Evolutionary conservation across 2,888 invertebrate genomes (phyloP).

Genomic region (Synergus itoensis): DNA sequence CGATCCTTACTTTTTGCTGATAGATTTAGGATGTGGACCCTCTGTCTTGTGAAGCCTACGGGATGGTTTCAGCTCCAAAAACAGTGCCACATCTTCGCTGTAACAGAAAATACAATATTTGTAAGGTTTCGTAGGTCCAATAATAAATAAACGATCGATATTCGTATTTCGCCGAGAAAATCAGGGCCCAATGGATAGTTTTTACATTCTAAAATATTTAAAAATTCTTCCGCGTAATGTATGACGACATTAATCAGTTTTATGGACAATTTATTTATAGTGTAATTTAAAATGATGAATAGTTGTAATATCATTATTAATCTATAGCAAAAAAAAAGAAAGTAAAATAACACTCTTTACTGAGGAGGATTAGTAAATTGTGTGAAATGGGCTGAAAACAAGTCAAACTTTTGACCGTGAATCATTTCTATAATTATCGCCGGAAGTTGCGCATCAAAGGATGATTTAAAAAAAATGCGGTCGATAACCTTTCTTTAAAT

Average conservation of each 20-base stretch:
- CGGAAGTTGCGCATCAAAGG: neutral
- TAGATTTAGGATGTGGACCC: constrained; percentile 63
- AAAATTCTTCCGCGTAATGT: neutral
- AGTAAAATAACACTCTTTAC: too few relatives aligned
- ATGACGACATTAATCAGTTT: neutral
- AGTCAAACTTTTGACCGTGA: neutral
- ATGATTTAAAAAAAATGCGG: neutral
- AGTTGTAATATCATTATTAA: too few relatives aligned
- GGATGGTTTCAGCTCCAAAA: constrained; percentile 72
- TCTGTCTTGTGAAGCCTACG: constrained; percentile 69
- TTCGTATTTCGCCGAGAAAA: too few relatives aligned
- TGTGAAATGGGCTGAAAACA: neutral
- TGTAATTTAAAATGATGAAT: too few relatives aligned
- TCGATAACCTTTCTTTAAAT: neutral
- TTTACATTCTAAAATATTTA: neutral
- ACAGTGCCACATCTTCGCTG: constrained; percentile 71
- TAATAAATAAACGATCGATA: neutral
- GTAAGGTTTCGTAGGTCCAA: neutral
- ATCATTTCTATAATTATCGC: neutral
- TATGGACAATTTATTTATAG: neutral
- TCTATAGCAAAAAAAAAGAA: too few relatives aligned
- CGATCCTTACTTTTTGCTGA: constrained; percentile 74
- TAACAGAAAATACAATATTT: constrained; percentile 53
- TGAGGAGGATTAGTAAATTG: neutral
- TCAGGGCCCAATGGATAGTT: too few relatives aligned